Conservation (phyloP, 2,113 vertebrate genomes). For the Arothron firmamentum region DNA sequence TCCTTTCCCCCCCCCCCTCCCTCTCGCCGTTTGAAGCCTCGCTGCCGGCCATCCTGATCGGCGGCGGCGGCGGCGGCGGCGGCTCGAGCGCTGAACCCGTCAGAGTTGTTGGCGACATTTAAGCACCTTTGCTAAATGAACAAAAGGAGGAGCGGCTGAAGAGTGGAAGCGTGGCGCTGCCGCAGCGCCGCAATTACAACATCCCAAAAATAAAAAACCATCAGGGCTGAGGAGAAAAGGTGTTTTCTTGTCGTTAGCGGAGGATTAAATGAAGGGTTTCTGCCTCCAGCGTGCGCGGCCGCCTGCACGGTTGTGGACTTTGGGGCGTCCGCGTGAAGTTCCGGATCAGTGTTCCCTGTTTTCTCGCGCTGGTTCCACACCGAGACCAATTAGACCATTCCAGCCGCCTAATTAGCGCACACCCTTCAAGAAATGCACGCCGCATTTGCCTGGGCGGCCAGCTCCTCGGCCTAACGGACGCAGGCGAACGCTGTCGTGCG, state of each 20-base stretch:
- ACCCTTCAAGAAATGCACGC: slow-evolving; percentile 47
- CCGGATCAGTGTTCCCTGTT: slow-evolving; percentile 14
- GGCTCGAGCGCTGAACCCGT: too few species aligned
- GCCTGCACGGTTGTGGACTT: too few species aligned
- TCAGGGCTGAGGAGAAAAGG: slow-evolving; percentile 6
- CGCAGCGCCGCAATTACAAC: slow-evolving; percentile 12
- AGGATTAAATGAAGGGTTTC: too few species aligned
- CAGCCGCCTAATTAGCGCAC: slow-evolving; percentile 55
- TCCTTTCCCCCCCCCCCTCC: slow-evolving; percentile 19
- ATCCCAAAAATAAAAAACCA: too few species aligned
- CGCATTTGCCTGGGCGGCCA: slow-evolving; percentile 14
- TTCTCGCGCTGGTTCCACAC: slow-evolving; percentile 31
- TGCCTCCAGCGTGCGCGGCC: too few species aligned
- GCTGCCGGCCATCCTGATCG: slow-evolving; percentile 51
- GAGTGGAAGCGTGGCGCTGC: slow-evolving; percentile 60
- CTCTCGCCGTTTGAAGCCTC: slow-evolving; percentile 50
- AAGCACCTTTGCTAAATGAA: slow-evolving; percentile 68
- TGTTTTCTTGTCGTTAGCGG: slow-evolving; percentile 38
- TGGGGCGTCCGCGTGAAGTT: slow-evolving; percentile 21
- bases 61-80: slow-evolving; percentile 31
- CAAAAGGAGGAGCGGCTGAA: slow-evolving; percentile 31
- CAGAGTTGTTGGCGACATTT: slow-evolving; percentile 69
- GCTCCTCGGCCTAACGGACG: slow-evolving; percentile 34
- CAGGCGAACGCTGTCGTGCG: neutral
- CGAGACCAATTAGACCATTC: slow-evolving; percentile 63